Evolutionary conservation across 2,113 vertebrate species (phyloP), one percentile per base, ranked within the genome.

Genomic region (Dascyllus trimaculatus): DNA sequence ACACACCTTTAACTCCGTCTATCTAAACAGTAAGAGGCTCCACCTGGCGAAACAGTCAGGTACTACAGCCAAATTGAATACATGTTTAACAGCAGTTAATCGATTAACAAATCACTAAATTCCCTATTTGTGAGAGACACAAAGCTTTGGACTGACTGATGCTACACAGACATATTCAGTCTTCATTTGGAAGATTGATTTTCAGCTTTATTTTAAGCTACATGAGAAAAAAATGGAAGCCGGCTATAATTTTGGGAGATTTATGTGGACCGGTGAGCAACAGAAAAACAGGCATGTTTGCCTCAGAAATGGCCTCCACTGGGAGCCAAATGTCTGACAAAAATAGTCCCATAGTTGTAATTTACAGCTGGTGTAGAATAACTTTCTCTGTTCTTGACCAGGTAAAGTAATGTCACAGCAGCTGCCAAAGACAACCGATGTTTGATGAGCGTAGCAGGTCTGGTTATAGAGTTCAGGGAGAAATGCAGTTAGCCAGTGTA

Each of bases 311-410:
- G 67, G 83, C 38, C 76, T 88, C 92, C 71, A 14, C 18, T 8
- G 86, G 84, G 89, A 93, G 65, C 59, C 54, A 62, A 53, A 81
- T 61, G 51, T 71, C 84, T 62, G 65, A 86, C 80, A 84, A 85
- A 93, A 94, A 86, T 79, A 90, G 79, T 91, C 91, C 86, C 86
- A 65, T 71, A 73, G 86, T 90, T 93, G 78, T 93, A 91, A 92
- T 94, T 94, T 94, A 94, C 91, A 89, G 84, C 88, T 71, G 75
- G 89, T 86, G 84, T 92, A 92, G 92, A 93, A 95, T 92, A 93
- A 91, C 88, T 68, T 91, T 91, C 58, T 93, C 71, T 92, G 83
- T 84, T 87, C 86, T 91, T 71, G 78, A 92, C 77, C 92, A 92
- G 91, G 75, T 93, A 89, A 85, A 93, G 88, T 80, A 77, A 86